These are phyloP conservation scores for Bothrops jararaca DNA, from an alignment of 2,113 vertebrate genomes.

Conservation along the genomic window DNA sequence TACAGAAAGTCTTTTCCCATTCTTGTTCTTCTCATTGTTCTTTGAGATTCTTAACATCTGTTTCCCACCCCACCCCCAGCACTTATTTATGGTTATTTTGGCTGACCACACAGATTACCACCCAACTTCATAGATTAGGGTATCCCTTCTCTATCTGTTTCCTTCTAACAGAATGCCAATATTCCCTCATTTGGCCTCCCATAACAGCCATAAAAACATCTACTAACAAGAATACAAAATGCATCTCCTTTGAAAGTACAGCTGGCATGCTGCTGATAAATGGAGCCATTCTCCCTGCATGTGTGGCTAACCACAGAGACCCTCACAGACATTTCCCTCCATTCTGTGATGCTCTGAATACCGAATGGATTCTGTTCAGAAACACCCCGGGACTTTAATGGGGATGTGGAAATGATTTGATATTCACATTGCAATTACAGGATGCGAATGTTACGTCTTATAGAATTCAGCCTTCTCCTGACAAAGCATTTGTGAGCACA, in stretches of 20 bases:
- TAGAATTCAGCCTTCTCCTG: not conserved
- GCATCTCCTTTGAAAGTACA: constrained; percentile 30
- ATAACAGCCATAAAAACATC: constrained; percentile 15
- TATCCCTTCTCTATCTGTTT: not conserved
- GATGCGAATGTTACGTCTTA: not conserved
- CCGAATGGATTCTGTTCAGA: not conserved
- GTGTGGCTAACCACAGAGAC: constrained; percentile 15
- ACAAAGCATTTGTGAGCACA: not conserved
- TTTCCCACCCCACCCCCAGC: not conserved
- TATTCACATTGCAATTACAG: constrained; percentile 27
- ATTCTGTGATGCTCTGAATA: constrained; percentile 2
- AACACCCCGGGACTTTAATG: not conserved
- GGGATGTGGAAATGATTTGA: not conserved
- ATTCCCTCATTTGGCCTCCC: constrained; percentile 3
- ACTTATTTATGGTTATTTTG: not conserved
- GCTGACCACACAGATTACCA: not conserved
- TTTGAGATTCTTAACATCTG: not conserved
- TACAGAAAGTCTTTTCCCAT: not conserved
- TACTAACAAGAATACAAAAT: constrained; percentile 16
- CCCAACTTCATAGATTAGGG: not conserved
- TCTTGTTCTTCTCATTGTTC: not conserved
- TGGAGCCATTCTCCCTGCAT: constrained; percentile 8
- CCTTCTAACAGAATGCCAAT: not conserved
- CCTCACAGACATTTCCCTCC: constrained; percentile 16
- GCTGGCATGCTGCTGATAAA: constrained; percentile 29